phyloP scores from a whole-genome alignment of 30 jellyfish, hydroid and myxozoan species.

The Pelagia noctiluca region DNA sequence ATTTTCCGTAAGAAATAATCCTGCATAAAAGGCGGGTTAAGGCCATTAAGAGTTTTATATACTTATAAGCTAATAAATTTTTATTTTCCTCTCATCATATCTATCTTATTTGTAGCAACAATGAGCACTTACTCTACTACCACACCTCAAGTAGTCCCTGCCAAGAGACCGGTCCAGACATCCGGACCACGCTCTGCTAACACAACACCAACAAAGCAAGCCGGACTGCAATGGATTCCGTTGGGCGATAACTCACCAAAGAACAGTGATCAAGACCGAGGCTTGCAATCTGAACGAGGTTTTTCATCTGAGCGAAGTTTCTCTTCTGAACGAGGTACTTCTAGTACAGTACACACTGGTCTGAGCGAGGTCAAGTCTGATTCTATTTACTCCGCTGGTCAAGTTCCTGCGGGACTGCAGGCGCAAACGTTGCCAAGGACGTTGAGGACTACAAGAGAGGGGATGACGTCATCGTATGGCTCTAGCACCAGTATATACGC shows the following conservation, averaged over 20 bases:
- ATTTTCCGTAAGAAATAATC: too few relatives aligned
- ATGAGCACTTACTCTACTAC: too few relatives aligned
- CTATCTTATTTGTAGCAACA: too few relatives aligned
- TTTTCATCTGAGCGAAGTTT: neutral
- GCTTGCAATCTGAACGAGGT: neutral
- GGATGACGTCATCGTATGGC: slow-evolving; percentile 6
- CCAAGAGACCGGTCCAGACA: slow-evolving; percentile 9
- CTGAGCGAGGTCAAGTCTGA: neutral
- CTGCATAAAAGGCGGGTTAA: too few relatives aligned
- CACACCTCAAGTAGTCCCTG: slow-evolving; percentile 23
- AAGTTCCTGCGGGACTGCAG: neutral
- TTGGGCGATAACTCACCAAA: slow-evolving; percentile 28
- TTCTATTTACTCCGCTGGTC: slow-evolving; percentile 12
- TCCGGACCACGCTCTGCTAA: slow-evolving; percentile 51
- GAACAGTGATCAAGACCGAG: slow-evolving; percentile 5
- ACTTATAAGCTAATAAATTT: too few relatives aligned
- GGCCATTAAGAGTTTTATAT: too few relatives aligned
- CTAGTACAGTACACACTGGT: neutral
- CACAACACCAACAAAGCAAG: slow-evolving; percentile 42
- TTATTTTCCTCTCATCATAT: too few relatives aligned
- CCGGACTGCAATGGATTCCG: slow-evolving; percentile 73
- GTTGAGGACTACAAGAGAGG: neutral
- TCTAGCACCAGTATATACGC: slow-evolving; percentile 12
- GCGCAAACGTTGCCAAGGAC: slow-evolving; percentile 18
- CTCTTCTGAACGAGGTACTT: neutral